Base-by-base conservation (phyloP, 92 coral and sea anemone genomes). In the Blastomussa wellsi region DNA sequence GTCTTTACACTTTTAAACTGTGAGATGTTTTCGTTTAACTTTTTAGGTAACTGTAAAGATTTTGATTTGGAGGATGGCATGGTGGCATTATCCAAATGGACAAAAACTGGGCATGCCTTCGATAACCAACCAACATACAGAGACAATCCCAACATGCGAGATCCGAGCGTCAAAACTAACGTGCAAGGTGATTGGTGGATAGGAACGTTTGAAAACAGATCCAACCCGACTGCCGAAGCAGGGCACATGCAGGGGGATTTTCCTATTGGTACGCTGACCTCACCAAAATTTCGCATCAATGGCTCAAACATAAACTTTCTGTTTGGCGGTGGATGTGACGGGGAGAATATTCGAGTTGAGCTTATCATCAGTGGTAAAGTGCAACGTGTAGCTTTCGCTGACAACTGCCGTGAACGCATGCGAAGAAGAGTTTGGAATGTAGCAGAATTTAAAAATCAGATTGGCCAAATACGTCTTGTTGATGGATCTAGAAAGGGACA, bases 121-220 rank as follows among this genome's bases (percentile, higher is more conserved):
- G 79, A 92, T 65, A 79, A 82, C 82, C 88, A 85, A 33, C 88
- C 88, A 26, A 85, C 83, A 5, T 85, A 37, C 77, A 75, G 88
- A 1, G 88, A 92, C 81, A 92, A 92, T 48, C 75, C 86, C 20
- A 69, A 76, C 36, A 67, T 72, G 35, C 87, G 94, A 31, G 79
- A 64, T 59, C 83, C 76, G 31, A 71, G 66, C 29, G 35, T 73
- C 38, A 33, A 67, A 26, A 90, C 78, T 22, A 89, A 86, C 55
- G 82, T 84, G 17, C 88, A 92, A 39, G 94, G 94, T 31, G 79
- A 89, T 71, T 92, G 89, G 82, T 92, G 92, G 90, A 89, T 92
- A 31, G 94, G 90, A n/a, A 92, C 94, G 22, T 92, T 79, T 67
- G 94, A 89, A 52, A 75, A 92, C 85, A 86, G 92, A 51, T 86